Base-by-base conservation (phyloP, 1,140 invertebrate species). In the Helicoverpa armigera region DNA sequence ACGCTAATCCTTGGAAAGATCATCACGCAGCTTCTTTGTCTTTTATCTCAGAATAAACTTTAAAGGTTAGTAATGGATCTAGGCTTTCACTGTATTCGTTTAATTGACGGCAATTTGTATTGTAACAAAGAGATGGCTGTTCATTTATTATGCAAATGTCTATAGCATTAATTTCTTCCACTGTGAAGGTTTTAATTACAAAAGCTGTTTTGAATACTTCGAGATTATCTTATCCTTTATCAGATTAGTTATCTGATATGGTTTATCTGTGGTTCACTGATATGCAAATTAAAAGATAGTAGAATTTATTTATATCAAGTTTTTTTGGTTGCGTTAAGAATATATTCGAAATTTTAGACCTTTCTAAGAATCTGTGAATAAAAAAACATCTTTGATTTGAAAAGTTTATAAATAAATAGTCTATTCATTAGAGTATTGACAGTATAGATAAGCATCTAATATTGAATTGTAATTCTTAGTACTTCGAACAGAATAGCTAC, bases 51-150 rank as follows among this genome's bases (percentile, higher is more conserved):
- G 12, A 70, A 70, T 70, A 53, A 70, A 23, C 67, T 51, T 51
- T 53, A 51, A 53, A 70, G 67, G 67, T 70, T 53, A 51, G 53
- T 70, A 48, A 51, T 70, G 48, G 14, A 70, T 29, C 13, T n/a
- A 70, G 50, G 51, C 48, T 23, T 70, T 13, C 48, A 23, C 50
- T 70, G 18, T 51, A 14, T 70, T 29, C 67, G 53, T 70, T 70
- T 53, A 70, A 70, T 70, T 53, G 51, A 51, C 4, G 18, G 12
- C 50, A 70, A 70, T 70, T 70, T 51, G 67, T 70, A 29, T 53
- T 70, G 18, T 63, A 70, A 70, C 48, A 70, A 53, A 70, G 67
- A 51, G 50, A 70, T 51, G 29, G 50, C 50, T 16, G 2, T 67
- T 67, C 16, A 70, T 70, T 23, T 51, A 51, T 13, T 53, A 53